These are phyloP conservation scores for Alentia gelatinosa DNA, from an alignment of 2,888 invertebrate species.

Conservation along the genomic window DNA sequence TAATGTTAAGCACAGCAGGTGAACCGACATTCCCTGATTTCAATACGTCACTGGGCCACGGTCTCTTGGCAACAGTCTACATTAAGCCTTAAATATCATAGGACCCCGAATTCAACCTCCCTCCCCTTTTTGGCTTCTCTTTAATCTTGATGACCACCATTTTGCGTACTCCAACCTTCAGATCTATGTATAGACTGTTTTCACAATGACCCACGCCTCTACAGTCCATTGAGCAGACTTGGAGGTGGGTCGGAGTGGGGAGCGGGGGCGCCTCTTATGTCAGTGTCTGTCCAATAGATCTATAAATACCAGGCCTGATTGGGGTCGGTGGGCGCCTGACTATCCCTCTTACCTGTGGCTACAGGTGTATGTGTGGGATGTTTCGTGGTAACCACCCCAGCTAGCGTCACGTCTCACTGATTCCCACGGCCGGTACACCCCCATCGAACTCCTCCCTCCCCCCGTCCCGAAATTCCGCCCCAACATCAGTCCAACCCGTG, in stretches of 20 bases:
- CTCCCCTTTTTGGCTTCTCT: no score
- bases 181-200: background rate
- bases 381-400: background rate
- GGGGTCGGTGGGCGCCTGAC: background rate
- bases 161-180: no score
- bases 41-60: no score
- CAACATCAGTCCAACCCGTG: background rate
- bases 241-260: background rate
- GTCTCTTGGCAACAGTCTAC: no score
- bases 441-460: background rate
- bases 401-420: slow-evolving; percentile 9
- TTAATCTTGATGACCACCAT: no score
- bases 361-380: background rate
- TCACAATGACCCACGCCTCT: background rate
- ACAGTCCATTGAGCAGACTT: background rate
- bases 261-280: background rate
- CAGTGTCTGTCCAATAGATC: background rate
- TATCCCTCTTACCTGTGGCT: background rate
- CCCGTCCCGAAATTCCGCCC: background rate
- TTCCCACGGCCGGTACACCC: background rate
- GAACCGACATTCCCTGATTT: no score
- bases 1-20: no score
- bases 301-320: background rate
- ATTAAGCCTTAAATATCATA: no score
- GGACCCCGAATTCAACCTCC: no score